Evolutionary conservation across 1,140 invertebrate genomes (phyloP), one percentile per base, ranked within the genome.

Genomic region (Heliothis subflexa): DNA sequence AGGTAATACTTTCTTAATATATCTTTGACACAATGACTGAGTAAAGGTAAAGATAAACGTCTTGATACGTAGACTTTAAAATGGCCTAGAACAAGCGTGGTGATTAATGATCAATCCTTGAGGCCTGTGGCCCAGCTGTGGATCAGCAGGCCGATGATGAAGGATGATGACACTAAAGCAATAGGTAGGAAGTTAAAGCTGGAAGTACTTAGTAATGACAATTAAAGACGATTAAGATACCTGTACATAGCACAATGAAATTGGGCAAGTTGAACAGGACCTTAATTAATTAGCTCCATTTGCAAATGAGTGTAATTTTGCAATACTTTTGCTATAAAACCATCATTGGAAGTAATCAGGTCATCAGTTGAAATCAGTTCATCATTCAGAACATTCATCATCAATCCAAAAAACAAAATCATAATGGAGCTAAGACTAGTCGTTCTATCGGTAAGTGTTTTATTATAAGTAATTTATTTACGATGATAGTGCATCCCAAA

Each of bases 401-500:
- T 21, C 40, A 21, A 2, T 16, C 16, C 3, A 18, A n/a, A 18
- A 13, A 13, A 59, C 28, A 11, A 49, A 14, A 18, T 45, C 47
- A 78, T 54, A 28, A 83, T 83, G 82, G 55, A 83, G 54, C 25
- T 83, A 0, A 79, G 73, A 59, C 61, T 83, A 57, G 55, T 83
- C 7, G 81, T 83, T 33, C 55, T 83, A 28, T 79, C 80, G 82
- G 82, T 83, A 73, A 83, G 80, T 73, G 25, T 54, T 40, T 55
- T 33, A 57, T 57, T 18, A 21, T 33, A 54, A 40, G 18, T 52
- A 33, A 28, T 54, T 16, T 52, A 28, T 4, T 52, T 40, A 40
- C 9, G 33, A 0, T 40, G 33, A 5, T 40, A 40, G 5, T 33
- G 33, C 9, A 9, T 40, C 33, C 33, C 33, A 40, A 40, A 40